Evolutionary conservation across 2,113 vertebrate genomes (phyloP).

Genomic region (Charina bottae): DNA sequence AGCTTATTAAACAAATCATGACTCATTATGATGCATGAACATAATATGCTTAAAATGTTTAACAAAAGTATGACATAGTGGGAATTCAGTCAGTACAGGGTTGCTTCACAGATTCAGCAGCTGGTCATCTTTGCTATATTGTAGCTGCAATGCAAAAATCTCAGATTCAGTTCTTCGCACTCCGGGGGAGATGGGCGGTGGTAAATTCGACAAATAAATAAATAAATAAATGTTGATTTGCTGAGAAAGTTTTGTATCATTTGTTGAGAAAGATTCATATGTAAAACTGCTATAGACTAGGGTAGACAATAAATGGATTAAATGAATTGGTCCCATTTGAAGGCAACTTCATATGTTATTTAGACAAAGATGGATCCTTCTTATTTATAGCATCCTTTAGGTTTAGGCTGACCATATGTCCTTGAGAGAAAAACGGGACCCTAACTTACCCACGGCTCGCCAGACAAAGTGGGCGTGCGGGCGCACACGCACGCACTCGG

Average conservation of each 20-base stretch:
- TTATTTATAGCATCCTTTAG: not conserved
- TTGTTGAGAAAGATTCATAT: not conserved
- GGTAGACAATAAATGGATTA: not conserved
- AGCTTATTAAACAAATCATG: too few relatives aligned
- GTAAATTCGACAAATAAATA: too few relatives aligned
- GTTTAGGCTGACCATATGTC: too few relatives aligned
- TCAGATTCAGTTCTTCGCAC: not conserved
- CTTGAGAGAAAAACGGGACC: too few relatives aligned
- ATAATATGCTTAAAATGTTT: too few relatives aligned
- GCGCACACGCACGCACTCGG: too few relatives aligned
- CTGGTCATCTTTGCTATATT: not conserved
- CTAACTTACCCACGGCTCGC: too few relatives aligned
- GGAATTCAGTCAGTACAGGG: too few relatives aligned
- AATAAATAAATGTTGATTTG: not conserved
- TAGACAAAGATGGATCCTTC: not conserved
- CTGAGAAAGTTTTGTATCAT: not conserved
- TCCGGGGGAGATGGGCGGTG: too few relatives aligned
- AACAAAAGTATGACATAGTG: too few relatives aligned
- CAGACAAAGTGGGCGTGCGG: too few relatives aligned
- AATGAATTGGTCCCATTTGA: not conserved
- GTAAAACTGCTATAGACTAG: not conserved
- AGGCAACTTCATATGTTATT: not conserved
- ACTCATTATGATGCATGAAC: too few relatives aligned
- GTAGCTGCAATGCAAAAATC: not conserved
- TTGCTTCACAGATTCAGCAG: not conserved